These are phyloP conservation scores for Acanthococcus lagerstroemiae DNA, from an alignment of 2,888 invertebrate genomes.

Conservation along the genomic window DNA sequence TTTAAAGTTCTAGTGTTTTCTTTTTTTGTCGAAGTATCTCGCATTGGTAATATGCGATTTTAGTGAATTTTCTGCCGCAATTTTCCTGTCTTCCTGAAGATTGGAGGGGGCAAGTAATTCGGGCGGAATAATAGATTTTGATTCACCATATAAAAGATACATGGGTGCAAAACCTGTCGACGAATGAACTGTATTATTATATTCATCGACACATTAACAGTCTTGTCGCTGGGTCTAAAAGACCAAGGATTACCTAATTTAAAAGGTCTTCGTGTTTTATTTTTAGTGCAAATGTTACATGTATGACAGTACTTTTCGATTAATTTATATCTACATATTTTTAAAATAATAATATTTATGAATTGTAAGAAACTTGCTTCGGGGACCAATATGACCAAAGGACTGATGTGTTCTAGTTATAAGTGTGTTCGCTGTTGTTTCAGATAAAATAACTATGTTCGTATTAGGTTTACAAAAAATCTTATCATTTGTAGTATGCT, in stretches of 20 bases:
- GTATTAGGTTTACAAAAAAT: neutral
- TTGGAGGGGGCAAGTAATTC: slow-evolving; percentile 34
- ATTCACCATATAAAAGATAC: slow-evolving; percentile 37
- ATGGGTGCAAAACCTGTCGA: slow-evolving; percentile 37
- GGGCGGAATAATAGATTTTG: slow-evolving; percentile 33
- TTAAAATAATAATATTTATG: slow-evolving; percentile 23
- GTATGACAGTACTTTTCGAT: slow-evolving; percentile 16
- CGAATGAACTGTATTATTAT: slow-evolving; percentile 38
- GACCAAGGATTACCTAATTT: slow-evolving; percentile 35
- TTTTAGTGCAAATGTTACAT: slow-evolving; percentile 34
- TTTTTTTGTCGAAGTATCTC: slow-evolving; percentile 36
- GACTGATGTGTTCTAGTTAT: slow-evolving; percentile 22
- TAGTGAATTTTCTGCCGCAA: slow-evolving; percentile 36
- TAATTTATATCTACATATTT: slow-evolving; percentile 7
- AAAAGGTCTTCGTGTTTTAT: slow-evolving; percentile 33
- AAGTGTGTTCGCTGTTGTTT: slow-evolving; percentile 15
- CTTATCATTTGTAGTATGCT: neutral
- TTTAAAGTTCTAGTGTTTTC: slow-evolving; percentile 37
- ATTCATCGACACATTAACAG: slow-evolving; percentile 38
- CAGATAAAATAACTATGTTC: slow-evolving; percentile 17
- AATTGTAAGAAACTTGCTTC: slow-evolving; percentile 20
- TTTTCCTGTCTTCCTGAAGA: slow-evolving; percentile 35
- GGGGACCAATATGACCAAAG: slow-evolving; percentile 30
- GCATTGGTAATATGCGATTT: slow-evolving; percentile 38
- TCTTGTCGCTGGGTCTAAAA: slow-evolving; percentile 35